Conservation (phyloP, 2,888 invertebrate genomes). For the Eupithecia abbreviata region DNA sequence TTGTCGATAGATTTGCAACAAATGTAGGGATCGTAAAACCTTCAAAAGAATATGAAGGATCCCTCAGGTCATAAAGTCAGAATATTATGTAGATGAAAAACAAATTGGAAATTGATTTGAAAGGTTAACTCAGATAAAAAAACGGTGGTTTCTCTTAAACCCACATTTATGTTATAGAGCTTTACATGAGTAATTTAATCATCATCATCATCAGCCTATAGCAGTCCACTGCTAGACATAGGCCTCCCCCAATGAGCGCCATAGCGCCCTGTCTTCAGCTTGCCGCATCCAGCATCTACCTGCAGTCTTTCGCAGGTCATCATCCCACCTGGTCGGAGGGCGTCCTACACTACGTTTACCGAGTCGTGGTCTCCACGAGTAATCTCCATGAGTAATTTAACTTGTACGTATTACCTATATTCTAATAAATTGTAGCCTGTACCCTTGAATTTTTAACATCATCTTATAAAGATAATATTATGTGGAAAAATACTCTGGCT, state of each 20-base stretch:
- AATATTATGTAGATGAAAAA: conserved; percentile 7
- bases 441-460: conserved; percentile 15
- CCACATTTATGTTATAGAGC: too few relatives aligned
- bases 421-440: neutral
- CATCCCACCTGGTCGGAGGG: too few relatives aligned
- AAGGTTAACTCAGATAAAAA: neutral
- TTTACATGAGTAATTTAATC: too few relatives aligned
- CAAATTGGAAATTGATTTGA: neutral
- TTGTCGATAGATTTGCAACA: conserved; percentile 27
- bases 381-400: neutral
- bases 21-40: conserved; percentile 38
- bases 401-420: neutral
- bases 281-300: too few relatives aligned
- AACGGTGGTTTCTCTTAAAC: neutral
- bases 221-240: too few relatives aligned
- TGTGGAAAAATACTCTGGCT: conserved; percentile 28
- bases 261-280: too few relatives aligned
- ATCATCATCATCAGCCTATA: too few relatives aligned
- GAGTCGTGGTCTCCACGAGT: too few relatives aligned
- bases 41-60: conserved; percentile 13
- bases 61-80: conserved; percentile 13
- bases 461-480: conserved; percentile 25
- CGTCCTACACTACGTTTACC: too few relatives aligned
- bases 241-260: too few relatives aligned
- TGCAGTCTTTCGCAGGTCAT: too few relatives aligned